Percentiles rank a stretch among this genome's conserved stretches.
Conservation (phyloP, 2,113 vertebrate species). For the Steatornis caripensis region DNA sequence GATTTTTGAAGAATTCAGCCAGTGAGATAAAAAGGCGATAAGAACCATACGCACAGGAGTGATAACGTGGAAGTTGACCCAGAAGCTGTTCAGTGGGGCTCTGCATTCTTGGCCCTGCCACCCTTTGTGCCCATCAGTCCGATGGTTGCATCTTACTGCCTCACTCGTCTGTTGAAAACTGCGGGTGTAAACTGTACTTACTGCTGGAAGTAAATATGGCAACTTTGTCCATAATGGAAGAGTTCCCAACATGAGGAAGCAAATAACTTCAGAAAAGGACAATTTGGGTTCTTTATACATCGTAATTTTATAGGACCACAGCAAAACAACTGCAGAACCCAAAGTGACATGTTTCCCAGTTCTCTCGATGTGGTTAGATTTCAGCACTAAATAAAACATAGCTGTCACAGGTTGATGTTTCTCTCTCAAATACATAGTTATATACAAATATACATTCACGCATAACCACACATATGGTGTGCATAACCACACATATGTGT, state of each 20-base stretch:
- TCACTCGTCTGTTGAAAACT: not conserved
- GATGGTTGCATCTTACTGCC: not conserved
- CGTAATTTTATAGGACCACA: not conserved
- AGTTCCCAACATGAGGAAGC: not conserved
- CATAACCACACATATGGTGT: not conserved
- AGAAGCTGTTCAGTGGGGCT: not conserved
- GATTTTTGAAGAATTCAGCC: not conserved
- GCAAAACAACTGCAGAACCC: not conserved
- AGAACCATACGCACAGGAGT: too few relatives aligned
- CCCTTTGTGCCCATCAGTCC: not conserved
- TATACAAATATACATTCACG: rapidly evolving
- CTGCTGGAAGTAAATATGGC: not conserved
- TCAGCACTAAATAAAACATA: not conserved
- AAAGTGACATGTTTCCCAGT: rapidly evolving
- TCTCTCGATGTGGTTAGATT: not conserved
- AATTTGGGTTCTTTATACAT: not conserved
- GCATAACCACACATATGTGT: too few relatives aligned
- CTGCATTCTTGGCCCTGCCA: not conserved
- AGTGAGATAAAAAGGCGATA: not conserved
- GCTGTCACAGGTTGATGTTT: not conserved
- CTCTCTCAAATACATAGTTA: not conserved
- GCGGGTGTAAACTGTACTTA: rapidly evolving
- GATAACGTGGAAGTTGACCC: not conserved
- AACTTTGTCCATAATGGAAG: not conserved
- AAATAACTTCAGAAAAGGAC: not conserved